Conservation (phyloP, 1,140 invertebrate species). For the Thaumetopoea pityocampa region DNA sequence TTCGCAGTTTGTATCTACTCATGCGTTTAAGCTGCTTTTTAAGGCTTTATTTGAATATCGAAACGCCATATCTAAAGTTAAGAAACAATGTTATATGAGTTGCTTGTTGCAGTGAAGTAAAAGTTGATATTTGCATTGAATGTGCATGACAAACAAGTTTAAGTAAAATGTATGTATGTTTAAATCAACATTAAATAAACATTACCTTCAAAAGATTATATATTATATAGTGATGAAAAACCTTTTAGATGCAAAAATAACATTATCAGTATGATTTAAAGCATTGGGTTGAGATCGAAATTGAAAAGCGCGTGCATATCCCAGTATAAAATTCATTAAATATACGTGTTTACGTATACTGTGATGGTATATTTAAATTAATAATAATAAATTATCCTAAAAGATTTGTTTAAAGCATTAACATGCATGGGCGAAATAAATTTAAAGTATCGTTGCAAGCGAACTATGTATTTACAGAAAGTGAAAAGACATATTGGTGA, state of each 20-base stretch:
- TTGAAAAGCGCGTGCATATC: conserved; percentile 31
- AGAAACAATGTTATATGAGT: no score
- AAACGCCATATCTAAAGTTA: conserved; percentile 4
- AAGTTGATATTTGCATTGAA: conserved; percentile 6
- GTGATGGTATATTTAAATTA: no score
- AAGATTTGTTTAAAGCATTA: conserved; percentile 19
- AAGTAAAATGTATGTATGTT: conserved; percentile 18
- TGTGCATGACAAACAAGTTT: conserved; percentile 3
- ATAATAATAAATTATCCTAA: no score
- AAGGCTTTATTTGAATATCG: conserved; percentile 11
- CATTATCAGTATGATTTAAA: conserved; percentile 27
- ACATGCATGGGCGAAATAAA: conserved; percentile 30
- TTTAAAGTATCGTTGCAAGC: conserved; percentile 26
- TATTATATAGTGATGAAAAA: conserved; percentile 18
- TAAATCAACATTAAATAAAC: conserved; percentile 11
- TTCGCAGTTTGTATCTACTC: conserved; percentile 20
- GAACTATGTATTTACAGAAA: conserved; percentile 26
- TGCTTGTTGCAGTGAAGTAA: no score
- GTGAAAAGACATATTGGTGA: conserved; percentile 22
- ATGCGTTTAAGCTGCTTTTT: conserved; percentile 30
- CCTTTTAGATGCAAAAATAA: conserved; percentile 22
- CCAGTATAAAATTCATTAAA: conserved; percentile 14
- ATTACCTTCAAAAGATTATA: conserved; percentile 12
- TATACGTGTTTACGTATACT: conserved; percentile 11
- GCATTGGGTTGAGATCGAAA: conserved; percentile 22